Conservation (phyloP, 2,113 vertebrate species). For the Apodemus speciosus region DNA sequence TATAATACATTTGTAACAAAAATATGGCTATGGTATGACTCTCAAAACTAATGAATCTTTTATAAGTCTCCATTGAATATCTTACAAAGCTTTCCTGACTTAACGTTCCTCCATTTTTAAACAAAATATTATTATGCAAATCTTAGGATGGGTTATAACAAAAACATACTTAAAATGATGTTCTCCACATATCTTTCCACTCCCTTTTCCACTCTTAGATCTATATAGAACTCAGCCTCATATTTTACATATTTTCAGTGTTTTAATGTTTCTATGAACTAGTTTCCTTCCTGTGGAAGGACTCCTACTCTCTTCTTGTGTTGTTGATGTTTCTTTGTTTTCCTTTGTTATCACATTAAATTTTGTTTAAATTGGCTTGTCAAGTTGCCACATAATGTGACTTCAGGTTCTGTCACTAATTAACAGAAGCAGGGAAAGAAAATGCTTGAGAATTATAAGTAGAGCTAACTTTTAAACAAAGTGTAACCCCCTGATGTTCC, state of each 20-base stretch:
- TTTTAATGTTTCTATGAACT: neutral
- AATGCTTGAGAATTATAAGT: conserved; percentile 37
- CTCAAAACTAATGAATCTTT: neutral
- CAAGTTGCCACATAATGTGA: conserved; percentile 16
- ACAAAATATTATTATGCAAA: conserved; percentile 13
- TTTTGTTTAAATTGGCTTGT: neutral
- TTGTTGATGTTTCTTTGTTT: neutral
- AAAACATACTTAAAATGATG: neutral
- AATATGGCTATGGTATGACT: neutral
- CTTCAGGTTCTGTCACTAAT: conserved; percentile 48
- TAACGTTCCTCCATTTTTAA: neutral
- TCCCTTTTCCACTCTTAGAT: neutral
- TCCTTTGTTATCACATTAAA: neutral
- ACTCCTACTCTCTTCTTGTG: neutral
- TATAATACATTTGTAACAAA: neutral
- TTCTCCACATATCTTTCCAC: neutral
- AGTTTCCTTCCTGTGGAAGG: neutral
- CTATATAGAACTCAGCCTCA: no score
- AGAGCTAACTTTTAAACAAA: conserved; percentile 27
- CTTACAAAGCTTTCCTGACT: neutral
- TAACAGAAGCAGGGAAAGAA: conserved; percentile 32
- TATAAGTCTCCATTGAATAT: neutral
- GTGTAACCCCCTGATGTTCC: conserved; percentile 44
- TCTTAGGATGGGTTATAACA: neutral
- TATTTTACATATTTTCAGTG: neutral